Evolutionary conservation across 2,797 vertebrate genomes (phyloP).

Genomic region (Syngnathus rostellatus): DNA sequence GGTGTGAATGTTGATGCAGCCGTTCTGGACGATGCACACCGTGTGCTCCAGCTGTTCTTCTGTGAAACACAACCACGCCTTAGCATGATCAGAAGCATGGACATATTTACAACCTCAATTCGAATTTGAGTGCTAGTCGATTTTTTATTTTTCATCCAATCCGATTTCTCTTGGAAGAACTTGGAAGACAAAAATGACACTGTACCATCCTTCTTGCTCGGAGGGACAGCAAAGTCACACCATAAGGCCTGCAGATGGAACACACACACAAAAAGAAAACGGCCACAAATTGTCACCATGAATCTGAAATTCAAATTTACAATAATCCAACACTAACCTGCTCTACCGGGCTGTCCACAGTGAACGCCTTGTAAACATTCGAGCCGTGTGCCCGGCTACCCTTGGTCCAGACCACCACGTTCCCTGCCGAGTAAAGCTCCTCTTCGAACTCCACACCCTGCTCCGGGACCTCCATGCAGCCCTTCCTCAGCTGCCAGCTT

Average conservation of each 20-base stretch:
- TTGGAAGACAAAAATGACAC: background rate
- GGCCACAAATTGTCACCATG: background rate
- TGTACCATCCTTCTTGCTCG: constrained; percentile 66
- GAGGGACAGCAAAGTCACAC: constrained; percentile 87
- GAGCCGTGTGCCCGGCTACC: constrained; percentile 81
- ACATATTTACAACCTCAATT: background rate
- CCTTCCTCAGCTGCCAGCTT: constrained; percentile 87
- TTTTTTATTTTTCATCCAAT: too few species aligned
- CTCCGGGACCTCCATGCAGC: constrained; percentile 69
- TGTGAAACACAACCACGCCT: constrained; percentile 18
- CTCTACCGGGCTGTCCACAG: constrained; percentile 87
- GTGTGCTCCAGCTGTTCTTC: constrained; percentile 79
- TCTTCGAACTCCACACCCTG: constrained; percentile 87
- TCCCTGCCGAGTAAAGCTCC: constrained; percentile 87
- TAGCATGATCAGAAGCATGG: background rate
- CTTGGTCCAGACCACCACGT: constrained; percentile 93
- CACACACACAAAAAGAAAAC: constrained; percentile 19
- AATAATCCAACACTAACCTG: constrained; percentile 67
- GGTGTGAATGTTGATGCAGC: constrained; percentile 90
- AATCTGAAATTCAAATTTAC: background rate
- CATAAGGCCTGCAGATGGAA: constrained; percentile 80
- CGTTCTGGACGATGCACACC: constrained; percentile 90
- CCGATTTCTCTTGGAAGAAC: too few species aligned
- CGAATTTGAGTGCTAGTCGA: too few species aligned
- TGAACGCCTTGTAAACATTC: constrained; percentile 90